Evolutionary conservation across 2,888 invertebrate genomes (phyloP), one percentile per base, ranked within the genome.

Genomic region (Epinotia ramella): DNA sequence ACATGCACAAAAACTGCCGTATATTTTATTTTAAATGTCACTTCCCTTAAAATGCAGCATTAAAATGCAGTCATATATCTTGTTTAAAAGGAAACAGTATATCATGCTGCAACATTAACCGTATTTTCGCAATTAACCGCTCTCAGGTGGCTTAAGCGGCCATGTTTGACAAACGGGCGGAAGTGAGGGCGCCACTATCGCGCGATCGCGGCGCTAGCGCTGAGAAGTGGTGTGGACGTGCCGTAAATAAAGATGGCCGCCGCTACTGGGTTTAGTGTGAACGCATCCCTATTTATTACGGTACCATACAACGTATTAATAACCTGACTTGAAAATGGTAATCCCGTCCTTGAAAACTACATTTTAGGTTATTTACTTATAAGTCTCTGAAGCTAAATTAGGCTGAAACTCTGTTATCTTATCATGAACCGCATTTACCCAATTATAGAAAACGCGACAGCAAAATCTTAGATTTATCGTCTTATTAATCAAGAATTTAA

Each of bases 61-160:
- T 79, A 83, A 86, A 86, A 81, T 73, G 81, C 84, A 81, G 84
- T 81, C 85, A 81, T 82, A 83, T 77, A 82, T 82, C 70, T 78
- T 79, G 80, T 78, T 79, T 79, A 81, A 86, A 83, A 87, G 93
- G 93, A 93, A 93, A 83, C 89, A 82, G 86, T 93, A 87, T 85
- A 92, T 94, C 93, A 92, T 87, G 85, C 86, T 85, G 84, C 87
- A 87, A 88, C 89, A 88, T 90, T 90, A 90, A 81, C 87, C 83
- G 86, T 86, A 89, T 89, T 89, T 88, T 89, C 83, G 89, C 88
- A 93, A 94, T 94, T 93, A 93, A 92, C 89, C 84, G 83, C 78
- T 79, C 73, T 83, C 90, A 91, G 91, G 92, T 91, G 89, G 90
- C 87, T 76, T 72, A 77, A 84, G 84, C 86, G 86, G 82, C 84